These are phyloP conservation scores for Mechanitis mazaeus DNA, from an alignment of 2,888 invertebrate genomes.

Conservation along the genomic window DNA sequence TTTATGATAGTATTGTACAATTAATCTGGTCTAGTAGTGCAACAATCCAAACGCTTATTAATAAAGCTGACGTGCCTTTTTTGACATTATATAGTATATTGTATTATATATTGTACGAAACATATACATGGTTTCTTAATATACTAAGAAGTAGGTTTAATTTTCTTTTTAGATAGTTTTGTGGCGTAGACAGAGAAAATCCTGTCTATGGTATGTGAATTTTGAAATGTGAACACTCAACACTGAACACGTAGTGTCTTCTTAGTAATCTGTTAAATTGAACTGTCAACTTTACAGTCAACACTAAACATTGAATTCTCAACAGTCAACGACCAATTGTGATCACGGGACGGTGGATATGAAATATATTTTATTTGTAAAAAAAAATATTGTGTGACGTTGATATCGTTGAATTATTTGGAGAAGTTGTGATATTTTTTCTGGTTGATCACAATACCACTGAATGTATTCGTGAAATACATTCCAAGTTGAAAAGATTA, in stretches of 20 bases:
- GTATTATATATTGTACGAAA: too few relatives aligned
- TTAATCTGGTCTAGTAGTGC: not conserved
- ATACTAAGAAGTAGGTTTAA: too few relatives aligned
- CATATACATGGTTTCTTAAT: too few relatives aligned
- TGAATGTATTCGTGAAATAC: not conserved
- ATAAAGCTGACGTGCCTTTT: constrained; percentile 15
- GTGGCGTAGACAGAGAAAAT: too few relatives aligned
- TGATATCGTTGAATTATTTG: constrained; percentile 5
- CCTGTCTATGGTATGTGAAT: constrained; percentile 2
- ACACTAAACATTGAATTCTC: too few relatives aligned
- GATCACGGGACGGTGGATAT: not conserved
- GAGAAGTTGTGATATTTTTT: constrained; percentile 10
- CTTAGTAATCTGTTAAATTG: too few relatives aligned
- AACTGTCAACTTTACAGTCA: too few relatives aligned
- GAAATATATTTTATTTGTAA: constrained; percentile 2
- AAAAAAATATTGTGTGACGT: constrained; percentile 4
- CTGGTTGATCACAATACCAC: constrained; percentile 11
- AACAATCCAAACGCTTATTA: constrained; percentile 18
- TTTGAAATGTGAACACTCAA: too few relatives aligned
- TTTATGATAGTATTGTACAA: too few relatives aligned
- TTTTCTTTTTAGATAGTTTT: too few relatives aligned
- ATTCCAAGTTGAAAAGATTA: not conserved
- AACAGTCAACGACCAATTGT: too few relatives aligned
- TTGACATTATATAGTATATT: constrained; percentile 1
- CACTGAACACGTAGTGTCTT: too few relatives aligned